Evolutionary conservation across 2,888 invertebrate genomes (phyloP).

Genomic region (Pharmacophagus antenor): DNA sequence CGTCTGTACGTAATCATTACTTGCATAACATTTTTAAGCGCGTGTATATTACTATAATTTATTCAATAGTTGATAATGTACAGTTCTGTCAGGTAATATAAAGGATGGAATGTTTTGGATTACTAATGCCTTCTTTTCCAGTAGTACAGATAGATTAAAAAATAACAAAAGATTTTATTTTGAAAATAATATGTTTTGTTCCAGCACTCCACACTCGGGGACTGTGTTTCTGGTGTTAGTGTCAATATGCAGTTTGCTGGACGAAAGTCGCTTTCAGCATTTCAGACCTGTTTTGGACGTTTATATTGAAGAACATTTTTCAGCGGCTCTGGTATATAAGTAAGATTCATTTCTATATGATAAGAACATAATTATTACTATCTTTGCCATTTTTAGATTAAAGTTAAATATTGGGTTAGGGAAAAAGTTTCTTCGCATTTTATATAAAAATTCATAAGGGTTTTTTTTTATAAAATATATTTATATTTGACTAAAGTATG

Average conservation of each 20-base stretch:
- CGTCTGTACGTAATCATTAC: too few relatives aligned
- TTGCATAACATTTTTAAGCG: too few relatives aligned
- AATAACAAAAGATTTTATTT: not conserved
- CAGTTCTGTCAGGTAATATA: too few relatives aligned
- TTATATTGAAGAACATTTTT: conserved; percentile 96
- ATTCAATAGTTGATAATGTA: too few relatives aligned
- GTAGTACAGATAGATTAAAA: not conserved
- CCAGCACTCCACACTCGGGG: conserved; percentile 91
- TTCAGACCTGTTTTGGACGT: conserved; percentile 96
- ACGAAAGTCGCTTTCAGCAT: conserved; percentile 95
- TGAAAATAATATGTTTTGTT: conserved; percentile 34
- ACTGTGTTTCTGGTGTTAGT: conserved; percentile 95
- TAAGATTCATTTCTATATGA: conserved; percentile 55
- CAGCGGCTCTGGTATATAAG: conserved; percentile 96
- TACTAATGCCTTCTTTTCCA: too few relatives aligned
- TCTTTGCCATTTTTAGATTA: not conserved
- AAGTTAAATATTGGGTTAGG: too few relatives aligned
- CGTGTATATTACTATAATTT: too few relatives aligned
- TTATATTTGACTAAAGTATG: too few relatives aligned
- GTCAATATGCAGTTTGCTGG: conserved; percentile 93
- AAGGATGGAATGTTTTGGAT: too few relatives aligned
- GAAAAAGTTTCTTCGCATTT: too few relatives aligned
- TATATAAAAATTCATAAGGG: too few relatives aligned
- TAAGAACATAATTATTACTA: not conserved
- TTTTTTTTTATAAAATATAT: too few relatives aligned